Evolutionary conservation across 35 echinoderm and acorn worm species (phyloP).

Genomic region (Holothuria glaberrima): DNA sequence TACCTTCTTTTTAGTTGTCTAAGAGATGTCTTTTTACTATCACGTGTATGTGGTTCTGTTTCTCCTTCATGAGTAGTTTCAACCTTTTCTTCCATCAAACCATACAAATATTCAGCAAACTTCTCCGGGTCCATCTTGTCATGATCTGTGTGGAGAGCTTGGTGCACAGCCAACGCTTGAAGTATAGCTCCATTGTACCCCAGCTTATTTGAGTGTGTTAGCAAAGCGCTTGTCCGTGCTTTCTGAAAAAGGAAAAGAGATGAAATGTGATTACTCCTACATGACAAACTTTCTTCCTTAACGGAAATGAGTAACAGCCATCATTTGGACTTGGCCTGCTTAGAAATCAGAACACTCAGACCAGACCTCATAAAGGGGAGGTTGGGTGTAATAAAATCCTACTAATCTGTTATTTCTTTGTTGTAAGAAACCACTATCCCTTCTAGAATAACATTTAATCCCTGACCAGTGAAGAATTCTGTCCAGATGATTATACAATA

Average conservation of each 20-base stretch:
- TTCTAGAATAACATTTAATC: no score
- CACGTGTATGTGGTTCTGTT: not conserved
- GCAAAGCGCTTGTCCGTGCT: slow-evolving; percentile 67
- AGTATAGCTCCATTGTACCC: slow-evolving; percentile 94
- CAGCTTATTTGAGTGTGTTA: slow-evolving; percentile 82
- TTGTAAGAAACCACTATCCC: no score
- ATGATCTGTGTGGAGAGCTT: slow-evolving; percentile 70
- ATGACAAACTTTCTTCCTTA: no score
- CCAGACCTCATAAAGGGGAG: no score
- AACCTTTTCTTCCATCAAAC: slow-evolving; percentile 66
- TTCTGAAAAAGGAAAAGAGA: slow-evolving; percentile 52
- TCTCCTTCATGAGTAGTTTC: slow-evolving; percentile 19
- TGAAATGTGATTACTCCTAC: no score
- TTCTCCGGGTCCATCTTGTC: slow-evolving; percentile 48
- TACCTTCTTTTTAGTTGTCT: not conserved
- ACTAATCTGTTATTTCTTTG: no score
- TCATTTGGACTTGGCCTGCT: no score
- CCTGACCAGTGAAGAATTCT: no score
- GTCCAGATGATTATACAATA: no score
- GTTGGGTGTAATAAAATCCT: no score
- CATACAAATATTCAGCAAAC: slow-evolving; percentile 71
- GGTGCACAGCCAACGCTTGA: slow-evolving; percentile 79
- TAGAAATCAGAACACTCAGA: no score
- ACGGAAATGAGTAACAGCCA: no score
- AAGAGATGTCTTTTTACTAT: not conserved